Percentiles rank a stretch among this genome's conserved stretches.
These are phyloP conservation scores for Murina feae DNA, from an alignment of 2,113 vertebrate genomes.

Conservation along the genomic window DNA sequence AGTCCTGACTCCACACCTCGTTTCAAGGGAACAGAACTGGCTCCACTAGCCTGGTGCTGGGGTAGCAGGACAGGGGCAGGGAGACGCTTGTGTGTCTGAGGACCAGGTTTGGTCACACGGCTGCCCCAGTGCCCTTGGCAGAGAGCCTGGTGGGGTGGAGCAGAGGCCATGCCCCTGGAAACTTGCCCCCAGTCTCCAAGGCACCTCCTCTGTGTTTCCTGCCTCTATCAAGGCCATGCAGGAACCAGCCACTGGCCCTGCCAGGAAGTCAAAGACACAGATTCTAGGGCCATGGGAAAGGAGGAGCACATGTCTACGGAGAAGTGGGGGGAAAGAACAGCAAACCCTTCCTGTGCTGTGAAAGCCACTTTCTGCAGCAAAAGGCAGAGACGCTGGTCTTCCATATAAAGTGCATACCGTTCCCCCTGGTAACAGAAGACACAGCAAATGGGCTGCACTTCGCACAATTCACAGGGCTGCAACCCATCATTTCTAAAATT, in stretches of 20 bases:
- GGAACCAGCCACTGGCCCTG: not conserved
- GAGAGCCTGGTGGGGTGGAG: not conserved
- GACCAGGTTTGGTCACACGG: not conserved
- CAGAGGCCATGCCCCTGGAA: not conserved
- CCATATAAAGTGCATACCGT: not conserved
- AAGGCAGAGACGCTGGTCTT: not conserved
- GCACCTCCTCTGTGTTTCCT: not conserved
- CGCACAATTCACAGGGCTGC: not conserved
- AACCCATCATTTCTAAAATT: not conserved
- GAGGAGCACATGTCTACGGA: not conserved
- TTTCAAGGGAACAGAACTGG: not conserved
- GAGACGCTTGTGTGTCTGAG: not conserved
- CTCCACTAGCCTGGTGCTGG: too few relatives aligned
- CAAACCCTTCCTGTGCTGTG: not conserved
- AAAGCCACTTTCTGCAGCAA: not conserved
- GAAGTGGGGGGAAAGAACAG: not conserved
- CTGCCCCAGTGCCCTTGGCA: not conserved
- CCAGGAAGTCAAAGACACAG: not conserved
- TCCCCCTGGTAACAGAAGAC: not conserved
- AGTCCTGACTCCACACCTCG: not conserved
- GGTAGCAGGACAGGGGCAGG: not conserved
- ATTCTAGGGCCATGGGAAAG: slow-evolving; percentile 3
- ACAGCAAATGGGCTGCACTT: not conserved
- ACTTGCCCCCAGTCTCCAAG: not conserved
- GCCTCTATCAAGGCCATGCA: not conserved